A percentile compares a stretch with the other conserved stretches of the same genome.
Conservation (phyloP, 1,140 invertebrate species). For the Tetragnatha versicolor region DNA sequence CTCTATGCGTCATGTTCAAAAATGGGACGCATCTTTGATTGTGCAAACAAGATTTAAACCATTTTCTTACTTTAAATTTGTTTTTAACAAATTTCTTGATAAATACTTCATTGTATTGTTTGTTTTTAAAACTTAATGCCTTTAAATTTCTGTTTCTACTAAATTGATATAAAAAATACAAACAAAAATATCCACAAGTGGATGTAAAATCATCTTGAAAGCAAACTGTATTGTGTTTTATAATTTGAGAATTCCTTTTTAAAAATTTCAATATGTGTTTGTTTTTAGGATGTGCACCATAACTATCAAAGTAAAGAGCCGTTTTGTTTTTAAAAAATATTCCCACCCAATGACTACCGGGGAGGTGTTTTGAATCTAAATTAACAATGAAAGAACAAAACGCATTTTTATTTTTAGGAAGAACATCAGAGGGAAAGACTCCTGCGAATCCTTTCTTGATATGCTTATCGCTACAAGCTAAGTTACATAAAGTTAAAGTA, state of each 20-base stretch:
- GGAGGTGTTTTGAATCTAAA: conserved; percentile 6
- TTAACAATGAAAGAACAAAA: neutral
- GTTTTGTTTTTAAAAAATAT: neutral
- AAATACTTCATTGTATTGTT: too few species aligned
- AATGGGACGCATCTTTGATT: too few species aligned
- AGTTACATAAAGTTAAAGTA: neutral
- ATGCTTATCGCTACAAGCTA: neutral
- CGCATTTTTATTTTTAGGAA: neutral
- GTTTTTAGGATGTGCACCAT: neutral
- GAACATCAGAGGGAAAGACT: neutral
- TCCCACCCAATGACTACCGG: conserved; percentile 7
- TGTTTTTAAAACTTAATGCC: too few species aligned
- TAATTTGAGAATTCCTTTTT: too few species aligned
- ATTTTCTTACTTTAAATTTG: too few species aligned
- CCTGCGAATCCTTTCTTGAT: neutral
- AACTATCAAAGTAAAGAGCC: conserved; percentile 3
- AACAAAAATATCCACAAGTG: too few species aligned
- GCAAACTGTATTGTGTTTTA: too few species aligned
- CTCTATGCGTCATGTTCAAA: too few species aligned
- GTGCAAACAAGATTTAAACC: too few species aligned
- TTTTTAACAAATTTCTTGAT: too few species aligned
- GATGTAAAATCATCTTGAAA: too few species aligned
- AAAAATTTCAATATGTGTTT: neutral
- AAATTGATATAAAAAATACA: neutral
- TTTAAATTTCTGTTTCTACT: neutral